Conservation (phyloP, 2,113 vertebrate species). For the Sialia sialis region DNA sequence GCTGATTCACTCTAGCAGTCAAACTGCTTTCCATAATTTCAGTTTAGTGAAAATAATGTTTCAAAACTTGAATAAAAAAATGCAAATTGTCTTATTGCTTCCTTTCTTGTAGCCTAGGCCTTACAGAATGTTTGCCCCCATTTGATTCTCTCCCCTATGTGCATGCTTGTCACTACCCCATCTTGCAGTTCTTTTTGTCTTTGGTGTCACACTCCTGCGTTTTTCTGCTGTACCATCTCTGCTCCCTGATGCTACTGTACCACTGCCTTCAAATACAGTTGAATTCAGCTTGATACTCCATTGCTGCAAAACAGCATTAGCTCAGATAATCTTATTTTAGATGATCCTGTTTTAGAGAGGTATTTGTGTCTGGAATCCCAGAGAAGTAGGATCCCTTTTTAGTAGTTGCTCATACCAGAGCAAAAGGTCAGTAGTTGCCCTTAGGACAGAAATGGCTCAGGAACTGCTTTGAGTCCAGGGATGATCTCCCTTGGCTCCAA, state of each 20-base stretch:
- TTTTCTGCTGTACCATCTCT: background rate
- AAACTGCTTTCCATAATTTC: background rate
- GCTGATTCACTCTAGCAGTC: background rate
- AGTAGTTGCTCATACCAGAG: background rate
- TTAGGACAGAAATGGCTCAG: background rate
- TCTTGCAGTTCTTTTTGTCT: background rate
- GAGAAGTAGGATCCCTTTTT: background rate
- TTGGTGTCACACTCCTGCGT: background rate
- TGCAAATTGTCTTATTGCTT: background rate
- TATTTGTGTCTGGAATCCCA: background rate
- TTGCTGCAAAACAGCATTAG: background rate
- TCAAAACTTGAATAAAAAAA: background rate
- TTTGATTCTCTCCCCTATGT: background rate
- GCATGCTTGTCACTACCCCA: background rate
- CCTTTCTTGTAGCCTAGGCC: background rate
- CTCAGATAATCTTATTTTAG: background rate
- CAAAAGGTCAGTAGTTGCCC: background rate
- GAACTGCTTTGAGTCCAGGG: background rate
- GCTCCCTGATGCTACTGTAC: background rate
- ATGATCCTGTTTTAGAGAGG: background rate
- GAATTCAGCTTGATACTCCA: background rate
- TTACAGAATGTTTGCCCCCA: background rate
- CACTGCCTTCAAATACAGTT: background rate
- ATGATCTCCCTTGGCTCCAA: background rate
- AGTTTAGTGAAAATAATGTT: background rate